phyloP scores from a whole-genome alignment of 2,888 invertebrate species.

The Phalangium opilio region DNA sequence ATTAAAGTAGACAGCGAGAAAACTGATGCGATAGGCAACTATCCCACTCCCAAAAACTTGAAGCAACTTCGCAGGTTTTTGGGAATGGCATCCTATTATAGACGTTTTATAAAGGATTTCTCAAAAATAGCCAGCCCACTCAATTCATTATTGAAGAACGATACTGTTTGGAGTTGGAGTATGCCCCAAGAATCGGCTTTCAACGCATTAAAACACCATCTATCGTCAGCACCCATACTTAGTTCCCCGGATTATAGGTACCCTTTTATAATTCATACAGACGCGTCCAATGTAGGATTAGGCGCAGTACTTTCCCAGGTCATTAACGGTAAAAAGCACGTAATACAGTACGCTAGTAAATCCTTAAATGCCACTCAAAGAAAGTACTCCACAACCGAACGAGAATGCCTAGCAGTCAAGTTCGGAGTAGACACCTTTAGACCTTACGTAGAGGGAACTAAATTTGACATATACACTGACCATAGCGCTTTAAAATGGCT shows the following conservation, averaged over 20 bases:
- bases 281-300: constrained; percentile 24
- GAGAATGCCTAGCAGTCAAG: constrained; percentile 24
- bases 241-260: background rate
- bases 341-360: background rate
- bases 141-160: background rate
- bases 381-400: constrained; percentile 31
- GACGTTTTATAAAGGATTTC: background rate
- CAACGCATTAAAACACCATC: background rate
- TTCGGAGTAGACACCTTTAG: no score
- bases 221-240: background rate
- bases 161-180: constrained; percentile 2
- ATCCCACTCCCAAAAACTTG: no score
- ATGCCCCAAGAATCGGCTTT: background rate
- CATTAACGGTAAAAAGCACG: background rate
- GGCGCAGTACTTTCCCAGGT: constrained; percentile 18
- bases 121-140: background rate
- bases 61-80: no score
- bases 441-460: no score
- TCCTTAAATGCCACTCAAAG: constrained; percentile 25
- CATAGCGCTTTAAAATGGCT: constrained; percentile 34
- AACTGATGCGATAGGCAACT: background rate
- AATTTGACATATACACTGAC: constrained; percentile 23
- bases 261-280: background rate
- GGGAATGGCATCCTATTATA: background rate
- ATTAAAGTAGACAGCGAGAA: background rate